Percentiles rank a stretch among this genome's conserved stretches.
These are phyloP conservation scores for Aricia agestis DNA, from an alignment of 1,140 invertebrate species.

Conservation along the genomic window DNA sequence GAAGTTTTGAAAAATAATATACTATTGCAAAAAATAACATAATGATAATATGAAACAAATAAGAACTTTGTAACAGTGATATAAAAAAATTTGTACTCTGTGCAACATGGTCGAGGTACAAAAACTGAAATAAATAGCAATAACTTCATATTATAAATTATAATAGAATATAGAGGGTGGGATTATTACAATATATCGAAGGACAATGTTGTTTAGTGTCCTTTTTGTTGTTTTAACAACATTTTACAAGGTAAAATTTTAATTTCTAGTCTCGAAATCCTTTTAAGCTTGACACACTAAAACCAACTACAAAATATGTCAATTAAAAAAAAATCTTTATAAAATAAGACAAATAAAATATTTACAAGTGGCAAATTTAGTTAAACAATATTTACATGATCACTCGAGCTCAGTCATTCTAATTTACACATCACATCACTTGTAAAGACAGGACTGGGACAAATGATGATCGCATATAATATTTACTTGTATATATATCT, in stretches of 20 bases:
- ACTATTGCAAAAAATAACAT: no score
- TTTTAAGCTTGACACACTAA: background rate
- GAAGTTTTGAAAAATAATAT: no score
- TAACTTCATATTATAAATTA: background rate
- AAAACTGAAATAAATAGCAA: background rate
- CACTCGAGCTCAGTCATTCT: background rate
- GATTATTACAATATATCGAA: background rate
- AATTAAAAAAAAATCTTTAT: background rate
- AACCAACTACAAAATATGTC: background rate
- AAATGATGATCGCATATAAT: no score
- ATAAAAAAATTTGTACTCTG: background rate
- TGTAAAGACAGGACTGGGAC: background rate
- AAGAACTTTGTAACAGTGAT: background rate
- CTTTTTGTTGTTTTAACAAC: background rate
- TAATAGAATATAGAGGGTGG: background rate
- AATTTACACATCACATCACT: background rate
- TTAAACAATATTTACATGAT: background rate
- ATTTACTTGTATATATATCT: no score
- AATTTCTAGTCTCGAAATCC: background rate
- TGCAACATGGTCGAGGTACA: background rate
- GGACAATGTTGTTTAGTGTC: no score
- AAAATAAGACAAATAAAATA: background rate
- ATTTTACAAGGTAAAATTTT: background rate
- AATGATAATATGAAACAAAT: background rate
- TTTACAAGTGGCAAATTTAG: constrained; percentile 1